These are phyloP conservation scores for Furcula furcula DNA, from an alignment of 2,888 invertebrate genomes.

Conservation along the genomic window DNA sequence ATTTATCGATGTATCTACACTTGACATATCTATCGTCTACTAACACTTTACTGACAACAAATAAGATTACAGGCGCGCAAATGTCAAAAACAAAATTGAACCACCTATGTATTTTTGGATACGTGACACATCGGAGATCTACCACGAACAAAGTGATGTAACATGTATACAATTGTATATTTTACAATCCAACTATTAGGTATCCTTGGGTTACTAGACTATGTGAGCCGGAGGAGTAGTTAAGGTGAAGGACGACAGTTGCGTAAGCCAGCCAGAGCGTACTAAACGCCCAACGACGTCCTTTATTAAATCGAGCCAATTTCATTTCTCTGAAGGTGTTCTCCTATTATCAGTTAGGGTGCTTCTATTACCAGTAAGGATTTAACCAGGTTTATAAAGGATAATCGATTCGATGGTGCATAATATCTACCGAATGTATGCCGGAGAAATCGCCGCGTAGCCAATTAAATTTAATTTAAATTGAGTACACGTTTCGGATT, in stretches of 20 bases:
- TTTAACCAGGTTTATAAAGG: too few relatives aligned
- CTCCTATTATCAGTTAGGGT: constrained; percentile 24
- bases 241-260: constrained; percentile 46
- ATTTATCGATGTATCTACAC: too few relatives aligned
- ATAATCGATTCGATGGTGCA: constrained; percentile 24
- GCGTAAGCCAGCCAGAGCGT: constrained; percentile 32
- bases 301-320: constrained; percentile 9
- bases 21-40: too few relatives aligned
- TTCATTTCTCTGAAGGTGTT: constrained; percentile 7
- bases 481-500: constrained; percentile 43
- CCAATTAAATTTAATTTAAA: constrained; percentile 50
- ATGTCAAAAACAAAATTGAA: too few relatives aligned
- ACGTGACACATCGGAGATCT: too few relatives aligned
- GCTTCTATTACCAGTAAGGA: too few relatives aligned
- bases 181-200: not conserved
- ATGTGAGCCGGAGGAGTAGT: constrained; percentile 15
- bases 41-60: too few relatives aligned
- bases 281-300: constrained; percentile 5
- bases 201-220: constrained; percentile 20
- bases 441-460: constrained; percentile 34
- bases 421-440: too few relatives aligned
- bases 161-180: too few relatives aligned
- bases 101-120: too few relatives aligned
- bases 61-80: too few relatives aligned
- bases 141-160: too few relatives aligned